phyloP scores from a whole-genome alignment of 2,888 invertebrate species.

The Bursaphelenchus okinawaensis region DNA sequence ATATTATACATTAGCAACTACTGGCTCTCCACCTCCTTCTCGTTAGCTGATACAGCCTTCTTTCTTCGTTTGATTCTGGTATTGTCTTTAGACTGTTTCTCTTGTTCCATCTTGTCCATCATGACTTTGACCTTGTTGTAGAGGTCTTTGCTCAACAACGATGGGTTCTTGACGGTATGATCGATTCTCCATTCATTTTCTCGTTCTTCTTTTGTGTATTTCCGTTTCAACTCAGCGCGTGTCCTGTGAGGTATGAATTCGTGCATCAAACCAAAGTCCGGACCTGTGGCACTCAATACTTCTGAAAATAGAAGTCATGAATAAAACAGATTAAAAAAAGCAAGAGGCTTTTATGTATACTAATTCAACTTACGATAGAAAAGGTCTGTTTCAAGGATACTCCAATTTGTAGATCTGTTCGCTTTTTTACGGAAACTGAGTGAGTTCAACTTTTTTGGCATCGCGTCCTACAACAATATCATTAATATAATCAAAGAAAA shows the following conservation, averaged over 20 bases:
- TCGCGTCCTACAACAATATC: slow-evolving; percentile 31
- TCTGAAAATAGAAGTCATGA: slow-evolving; percentile 25
- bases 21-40: not conserved
- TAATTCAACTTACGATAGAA: slow-evolving; percentile 38
- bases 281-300: slow-evolving; percentile 46
- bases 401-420: slow-evolving; percentile 37
- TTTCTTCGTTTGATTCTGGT: slow-evolving; percentile 5
- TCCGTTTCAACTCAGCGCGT: slow-evolving; percentile 49
- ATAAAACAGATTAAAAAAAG: not conserved
- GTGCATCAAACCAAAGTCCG: slow-evolving; percentile 54
- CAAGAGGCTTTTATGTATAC: not conserved
- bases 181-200: slow-evolving; percentile 35
- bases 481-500: not conserved
- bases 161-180: slow-evolving; percentile 21
- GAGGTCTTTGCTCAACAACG: slow-evolving; percentile 18
- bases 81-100: not conserved
- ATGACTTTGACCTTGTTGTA: slow-evolving; percentile 13
- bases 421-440: slow-evolving; percentile 40
- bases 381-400: slow-evolving; percentile 43
- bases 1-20: not conserved
- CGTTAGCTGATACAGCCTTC: not conserved
- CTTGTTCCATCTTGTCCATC: slow-evolving; percentile 11
- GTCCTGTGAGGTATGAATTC: slow-evolving; percentile 47
- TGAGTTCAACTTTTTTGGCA: slow-evolving; percentile 38
- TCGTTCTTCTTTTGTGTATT: slow-evolving; percentile 50